phyloP scores from a whole-genome alignment of 2,888 invertebrate genomes.

The Ectropis crepuscularia region DNA sequence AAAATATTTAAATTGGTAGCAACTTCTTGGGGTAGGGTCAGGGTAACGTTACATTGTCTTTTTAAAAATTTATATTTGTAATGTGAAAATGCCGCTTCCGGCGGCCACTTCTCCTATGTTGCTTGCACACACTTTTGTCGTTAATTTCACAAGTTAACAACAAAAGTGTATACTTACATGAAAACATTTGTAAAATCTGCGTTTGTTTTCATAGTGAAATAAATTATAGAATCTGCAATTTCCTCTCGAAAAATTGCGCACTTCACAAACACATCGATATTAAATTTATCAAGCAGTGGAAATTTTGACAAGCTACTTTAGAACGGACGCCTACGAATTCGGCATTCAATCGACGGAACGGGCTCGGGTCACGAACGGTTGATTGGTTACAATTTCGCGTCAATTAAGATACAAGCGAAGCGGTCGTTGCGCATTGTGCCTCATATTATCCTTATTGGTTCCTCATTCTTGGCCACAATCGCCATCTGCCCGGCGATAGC shows the following conservation, averaged over 20 bases:
- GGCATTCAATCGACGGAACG: constrained; percentile 55
- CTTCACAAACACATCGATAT: neutral
- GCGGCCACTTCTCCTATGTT: no score
- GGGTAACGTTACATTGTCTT: no score
- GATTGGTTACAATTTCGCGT: constrained; percentile 81
- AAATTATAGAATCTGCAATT: neutral
- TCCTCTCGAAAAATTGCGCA: neutral
- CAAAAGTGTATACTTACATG: no score
- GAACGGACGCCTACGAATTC: constrained; percentile 40
- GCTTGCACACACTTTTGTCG: no score
- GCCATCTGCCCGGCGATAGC: constrained; percentile 36
- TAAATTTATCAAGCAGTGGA: constrained; percentile 12
- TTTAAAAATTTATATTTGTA: no score
- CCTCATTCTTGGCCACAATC: constrained; percentile 62
- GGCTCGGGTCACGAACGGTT: constrained; percentile 58
- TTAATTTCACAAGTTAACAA: no score
- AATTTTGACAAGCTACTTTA: constrained; percentile 17
- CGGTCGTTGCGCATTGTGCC: constrained; percentile 61
- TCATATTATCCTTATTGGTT: constrained; percentile 79
- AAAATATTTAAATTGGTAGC: no score
- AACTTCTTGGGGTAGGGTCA: no score
- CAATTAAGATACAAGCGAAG: constrained; percentile 66
- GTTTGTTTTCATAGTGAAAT: neutral
- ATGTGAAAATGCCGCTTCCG: no score
- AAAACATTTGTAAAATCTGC: no score